phyloP scores from a whole-genome alignment of 2,113 vertebrate genomes.

The Clarias gariepinus region DNA sequence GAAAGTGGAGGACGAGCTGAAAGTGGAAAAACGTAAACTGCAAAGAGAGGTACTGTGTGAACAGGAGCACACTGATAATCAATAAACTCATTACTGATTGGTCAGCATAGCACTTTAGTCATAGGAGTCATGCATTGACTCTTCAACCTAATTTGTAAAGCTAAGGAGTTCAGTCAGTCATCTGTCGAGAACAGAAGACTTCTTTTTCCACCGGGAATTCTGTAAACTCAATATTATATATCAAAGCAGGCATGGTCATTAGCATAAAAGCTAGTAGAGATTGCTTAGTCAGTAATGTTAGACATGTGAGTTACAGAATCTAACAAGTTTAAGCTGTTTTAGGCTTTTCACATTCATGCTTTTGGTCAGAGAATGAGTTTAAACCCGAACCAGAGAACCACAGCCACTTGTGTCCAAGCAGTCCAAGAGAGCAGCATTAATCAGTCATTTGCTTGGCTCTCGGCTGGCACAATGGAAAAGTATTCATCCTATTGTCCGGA shows the following conservation, averaged over 20 bases:
- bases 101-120: neutral
- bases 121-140: neutral
- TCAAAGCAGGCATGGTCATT: neutral
- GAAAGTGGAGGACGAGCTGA: slow-evolving; percentile 90
- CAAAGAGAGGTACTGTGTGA: slow-evolving; percentile 82
- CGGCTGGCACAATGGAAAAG: neutral
- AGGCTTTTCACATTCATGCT: neutral
- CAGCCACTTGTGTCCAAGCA: too few species aligned
- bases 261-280: neutral
- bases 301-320: neutral
- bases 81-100: neutral
- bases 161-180: neutral
- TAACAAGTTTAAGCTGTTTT: neutral
- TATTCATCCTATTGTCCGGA: neutral
- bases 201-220: neutral
- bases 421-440: too few species aligned
- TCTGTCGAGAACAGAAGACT: neutral
- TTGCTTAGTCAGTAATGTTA: neutral
- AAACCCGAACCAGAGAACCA: too few species aligned
- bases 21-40: slow-evolving; percentile 92
- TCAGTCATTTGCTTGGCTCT: too few species aligned
- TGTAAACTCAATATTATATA: neutral
- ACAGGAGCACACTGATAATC: neutral
- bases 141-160: neutral
- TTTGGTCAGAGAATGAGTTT: too few species aligned